Evolutionary conservation across 2,113 vertebrate species (phyloP).

Genomic region (Ageneiosus marmoratus): DNA sequence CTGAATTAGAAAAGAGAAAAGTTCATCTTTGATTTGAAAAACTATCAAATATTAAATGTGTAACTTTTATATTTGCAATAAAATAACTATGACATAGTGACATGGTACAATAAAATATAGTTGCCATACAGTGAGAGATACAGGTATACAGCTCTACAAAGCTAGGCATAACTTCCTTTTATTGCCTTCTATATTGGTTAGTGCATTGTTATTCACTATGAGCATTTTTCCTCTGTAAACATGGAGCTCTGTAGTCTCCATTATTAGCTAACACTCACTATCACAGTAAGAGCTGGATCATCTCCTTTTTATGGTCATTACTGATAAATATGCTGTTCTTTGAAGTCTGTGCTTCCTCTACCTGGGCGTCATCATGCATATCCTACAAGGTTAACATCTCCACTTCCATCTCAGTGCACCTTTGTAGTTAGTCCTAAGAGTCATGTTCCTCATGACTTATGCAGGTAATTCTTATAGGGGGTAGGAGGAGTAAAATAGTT

Average conservation of each 20-base stretch:
- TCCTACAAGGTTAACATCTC: neutral
- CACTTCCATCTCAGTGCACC: neutral
- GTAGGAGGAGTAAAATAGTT: neutral
- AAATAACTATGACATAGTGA: neutral
- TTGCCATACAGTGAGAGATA: neutral
- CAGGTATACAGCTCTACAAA: neutral
- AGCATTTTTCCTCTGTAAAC: neutral
- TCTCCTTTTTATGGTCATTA: neutral
- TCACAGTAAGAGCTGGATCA: neutral
- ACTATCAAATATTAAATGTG: neutral
- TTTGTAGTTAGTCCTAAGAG: neutral
- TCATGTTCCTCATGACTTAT: neutral
- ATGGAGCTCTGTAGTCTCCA: neutral
- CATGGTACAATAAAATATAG: neutral
- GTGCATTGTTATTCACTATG: neutral
- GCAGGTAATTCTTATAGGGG: neutral
- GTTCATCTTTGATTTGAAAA: neutral
- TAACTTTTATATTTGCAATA: neutral
- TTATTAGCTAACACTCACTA: neutral
- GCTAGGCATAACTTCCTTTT: neutral
- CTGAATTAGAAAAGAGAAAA: slow-evolving; percentile 63
- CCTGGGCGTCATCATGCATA: neutral
- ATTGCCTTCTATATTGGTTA: neutral
- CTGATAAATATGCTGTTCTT: neutral
- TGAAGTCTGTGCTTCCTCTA: neutral